Evolutionary conservation across 2,797 vertebrate genomes (phyloP), one percentile per base, ranked within the genome.

Genomic region (Paguma larvata): DNA sequence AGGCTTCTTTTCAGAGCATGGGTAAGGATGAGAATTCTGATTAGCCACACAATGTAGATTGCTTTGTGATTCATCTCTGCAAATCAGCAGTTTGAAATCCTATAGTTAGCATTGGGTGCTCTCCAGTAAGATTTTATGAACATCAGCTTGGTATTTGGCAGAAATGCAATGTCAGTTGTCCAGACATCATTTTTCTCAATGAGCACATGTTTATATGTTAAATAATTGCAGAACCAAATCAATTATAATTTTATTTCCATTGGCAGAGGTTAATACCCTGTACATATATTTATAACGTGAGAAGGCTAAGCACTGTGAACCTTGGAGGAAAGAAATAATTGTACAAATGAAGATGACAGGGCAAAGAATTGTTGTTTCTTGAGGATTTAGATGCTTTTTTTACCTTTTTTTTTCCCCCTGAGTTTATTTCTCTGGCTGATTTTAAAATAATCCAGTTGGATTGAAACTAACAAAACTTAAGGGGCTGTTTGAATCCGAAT

Each of bases 81-180:
- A 97, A 94, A 98, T 98, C 97, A 98, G 95, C 97, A 97, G 79
- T 94, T 96, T 98, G 95, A 98, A 95, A 98, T 97, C 97, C 95
- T 97, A 77, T 98, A 89, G 75, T 98, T 98, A 97, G 93, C 98
- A 86, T 27, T 98, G 96, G 97, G 95, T 91, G 34, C 91, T 98
- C 98, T 98, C 96, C 97, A 98, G 80, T 96, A 97, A 95, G 92
- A 94, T 93, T 94, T 96, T 95, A 94, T 34, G 89, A 95, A 94
- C 97, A 98, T 96, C 86, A 96, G 68, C 85, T 97, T 97, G 65
- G 16, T 93, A 19, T 97, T 98, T 98, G 98, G 96, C 98, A 98
- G 96, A 87, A 83, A 48, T 92, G 56, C 23, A 88, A 51, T 87
- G 41, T 98, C 97, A 97, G 80, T 96, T 97, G 94, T 98, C 98